A percentile compares a stretch with the other conserved stretches of the same genome.
Conservation (phyloP, 2,113 vertebrate genomes). For the Pungitius pungitius region DNA sequence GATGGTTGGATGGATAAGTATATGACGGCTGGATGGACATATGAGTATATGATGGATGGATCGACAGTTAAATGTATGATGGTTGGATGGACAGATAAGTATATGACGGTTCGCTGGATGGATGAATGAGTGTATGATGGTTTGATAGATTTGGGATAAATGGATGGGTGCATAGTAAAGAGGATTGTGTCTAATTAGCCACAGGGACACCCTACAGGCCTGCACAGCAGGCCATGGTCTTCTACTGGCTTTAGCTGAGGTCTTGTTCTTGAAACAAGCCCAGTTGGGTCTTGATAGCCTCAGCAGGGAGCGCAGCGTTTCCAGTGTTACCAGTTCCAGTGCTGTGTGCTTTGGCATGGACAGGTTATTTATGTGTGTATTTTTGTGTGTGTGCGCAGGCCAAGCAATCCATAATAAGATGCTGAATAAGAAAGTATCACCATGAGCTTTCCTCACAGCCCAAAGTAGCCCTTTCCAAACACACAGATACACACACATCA, state of each 20-base stretch:
- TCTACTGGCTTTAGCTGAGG: background rate
- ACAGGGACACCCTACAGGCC: background rate
- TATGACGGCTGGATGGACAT: too few relatives aligned
- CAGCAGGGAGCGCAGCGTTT: constrained; percentile 3
- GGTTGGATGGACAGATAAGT: too few relatives aligned
- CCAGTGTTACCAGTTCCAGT: constrained; percentile 14
- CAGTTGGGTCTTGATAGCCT: constrained; percentile 8
- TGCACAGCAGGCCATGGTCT: background rate
- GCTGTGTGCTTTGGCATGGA: constrained; percentile 20
- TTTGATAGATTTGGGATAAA: too few relatives aligned
- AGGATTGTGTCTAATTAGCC: background rate
- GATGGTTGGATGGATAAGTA: too few relatives aligned
- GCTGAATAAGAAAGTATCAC: constrained; percentile 46
- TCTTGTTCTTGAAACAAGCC: background rate
- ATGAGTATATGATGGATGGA: too few relatives aligned
- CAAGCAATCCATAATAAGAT: constrained; percentile 31
- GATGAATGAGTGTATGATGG: too few relatives aligned
- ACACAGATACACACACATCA: background rate
- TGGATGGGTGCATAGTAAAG: too few relatives aligned
- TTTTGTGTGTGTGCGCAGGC: background rate
- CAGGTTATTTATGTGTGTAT: constrained; percentile 10
- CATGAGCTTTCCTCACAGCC: constrained; percentile 32
- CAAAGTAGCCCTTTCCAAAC: constrained; percentile 6
- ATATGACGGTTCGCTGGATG: too few relatives aligned
- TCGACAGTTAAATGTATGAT: too few relatives aligned